phyloP scores from a whole-genome alignment of 2,113 vertebrate genomes.

The Terrapene triunguis region DNA sequence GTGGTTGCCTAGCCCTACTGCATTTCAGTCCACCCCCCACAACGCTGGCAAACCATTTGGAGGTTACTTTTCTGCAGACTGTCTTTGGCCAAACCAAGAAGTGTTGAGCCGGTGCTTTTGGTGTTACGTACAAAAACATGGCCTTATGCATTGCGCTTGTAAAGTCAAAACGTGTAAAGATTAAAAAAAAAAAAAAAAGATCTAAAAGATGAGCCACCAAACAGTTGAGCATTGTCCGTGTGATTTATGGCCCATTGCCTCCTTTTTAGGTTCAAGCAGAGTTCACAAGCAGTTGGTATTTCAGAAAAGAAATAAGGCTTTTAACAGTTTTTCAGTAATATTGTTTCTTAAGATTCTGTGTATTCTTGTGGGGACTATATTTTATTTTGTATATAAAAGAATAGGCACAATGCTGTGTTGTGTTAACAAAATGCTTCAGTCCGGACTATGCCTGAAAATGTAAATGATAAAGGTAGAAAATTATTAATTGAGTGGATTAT shows the following conservation, averaged over 20 bases:
- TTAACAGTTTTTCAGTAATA: constrained; percentile 78
- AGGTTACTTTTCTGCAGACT: neutral
- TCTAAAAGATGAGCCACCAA: constrained; percentile 88
- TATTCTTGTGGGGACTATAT: constrained; percentile 66
- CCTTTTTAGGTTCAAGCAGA: constrained; percentile 89
- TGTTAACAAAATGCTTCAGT: constrained; percentile 50
- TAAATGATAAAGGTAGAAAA: constrained; percentile 32
- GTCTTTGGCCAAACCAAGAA: constrained; percentile 54
- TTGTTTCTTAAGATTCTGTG: constrained; percentile 71
- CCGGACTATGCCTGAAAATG: constrained; percentile 29
- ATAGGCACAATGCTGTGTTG: constrained; percentile 21
- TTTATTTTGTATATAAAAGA: constrained; percentile 64
- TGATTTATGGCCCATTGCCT: constrained; percentile 89
- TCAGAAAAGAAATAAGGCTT: constrained; percentile 84
- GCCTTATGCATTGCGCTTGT: constrained; percentile 49
- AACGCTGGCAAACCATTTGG: constrained; percentile 47
- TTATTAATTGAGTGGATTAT: neutral
- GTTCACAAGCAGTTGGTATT: constrained; percentile 88
- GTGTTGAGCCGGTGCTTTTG: constrained; percentile 52
- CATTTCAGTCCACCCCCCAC: constrained; percentile 41
- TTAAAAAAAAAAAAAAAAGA: constrained; percentile 56
- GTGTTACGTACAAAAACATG: constrained; percentile 67
- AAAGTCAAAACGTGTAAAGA: constrained; percentile 78
- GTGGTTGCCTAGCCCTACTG: constrained; percentile 37
- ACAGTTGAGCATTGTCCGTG: constrained; percentile 90